phyloP scores from a whole-genome alignment of 1,140 invertebrate genomes.

The Plectrocnemia conspersa region DNA sequence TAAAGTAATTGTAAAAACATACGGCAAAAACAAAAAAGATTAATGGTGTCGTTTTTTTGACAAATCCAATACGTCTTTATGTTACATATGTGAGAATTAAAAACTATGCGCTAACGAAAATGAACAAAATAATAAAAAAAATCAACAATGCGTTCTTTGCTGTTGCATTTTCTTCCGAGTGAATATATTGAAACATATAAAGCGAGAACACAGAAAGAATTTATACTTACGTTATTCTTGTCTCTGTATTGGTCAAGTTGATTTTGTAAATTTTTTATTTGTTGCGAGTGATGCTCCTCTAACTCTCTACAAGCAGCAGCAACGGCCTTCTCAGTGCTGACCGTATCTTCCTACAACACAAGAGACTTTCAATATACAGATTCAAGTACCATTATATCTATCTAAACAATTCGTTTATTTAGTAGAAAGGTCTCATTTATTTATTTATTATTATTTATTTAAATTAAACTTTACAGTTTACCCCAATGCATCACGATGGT shows the following conservation, averaged over 20 bases:
- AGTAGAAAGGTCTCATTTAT: too few relatives aligned
- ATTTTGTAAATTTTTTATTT: constrained; percentile 47
- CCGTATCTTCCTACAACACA: constrained; percentile 39
- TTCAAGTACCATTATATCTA: too few relatives aligned
- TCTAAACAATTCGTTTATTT: too few relatives aligned
- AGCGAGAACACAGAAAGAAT: neutral
- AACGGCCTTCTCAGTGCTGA: constrained; percentile 40
- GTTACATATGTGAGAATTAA: neutral
- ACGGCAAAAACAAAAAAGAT: constrained; percentile 23
- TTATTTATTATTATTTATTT: too few relatives aligned
- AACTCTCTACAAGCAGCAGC: constrained; percentile 38
- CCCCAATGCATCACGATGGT: too few relatives aligned
- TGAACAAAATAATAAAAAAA: neutral
- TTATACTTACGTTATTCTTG: constrained; percentile 76
- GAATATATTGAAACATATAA: neutral
- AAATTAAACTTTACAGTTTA: too few relatives aligned
- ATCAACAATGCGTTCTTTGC: neutral
- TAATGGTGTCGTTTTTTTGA: constrained; percentile 1
- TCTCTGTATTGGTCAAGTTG: constrained; percentile 63
- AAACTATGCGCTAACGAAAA: neutral
- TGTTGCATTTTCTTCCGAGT: neutral
- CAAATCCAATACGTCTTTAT: neutral
- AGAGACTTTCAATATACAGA: too few relatives aligned
- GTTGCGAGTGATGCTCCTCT: constrained; percentile 42
- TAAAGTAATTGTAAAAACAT: constrained; percentile 11